These are phyloP conservation scores for Sphyrna mokarran DNA, from an alignment of 2,113 vertebrate genomes.

Conservation along the genomic window DNA sequence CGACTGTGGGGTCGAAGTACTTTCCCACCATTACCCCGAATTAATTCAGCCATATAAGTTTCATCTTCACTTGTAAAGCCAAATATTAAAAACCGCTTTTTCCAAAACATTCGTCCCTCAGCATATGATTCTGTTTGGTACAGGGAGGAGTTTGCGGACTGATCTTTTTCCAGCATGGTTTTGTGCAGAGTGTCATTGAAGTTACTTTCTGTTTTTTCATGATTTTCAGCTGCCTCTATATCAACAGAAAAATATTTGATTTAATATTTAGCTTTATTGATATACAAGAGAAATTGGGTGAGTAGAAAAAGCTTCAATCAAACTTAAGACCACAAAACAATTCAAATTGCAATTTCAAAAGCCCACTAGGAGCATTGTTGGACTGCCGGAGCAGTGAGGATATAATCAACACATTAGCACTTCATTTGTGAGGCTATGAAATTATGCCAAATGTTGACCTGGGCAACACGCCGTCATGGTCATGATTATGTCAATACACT, in stretches of 20 bases:
- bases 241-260: conserved; percentile 39
- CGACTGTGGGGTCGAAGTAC: conserved; percentile 59
- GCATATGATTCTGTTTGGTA: conserved; percentile 49
- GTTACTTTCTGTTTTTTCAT: conserved; percentile 35
- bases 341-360: conserved; percentile 37
- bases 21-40: conserved; percentile 74
- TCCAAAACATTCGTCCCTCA: conserved; percentile 68
- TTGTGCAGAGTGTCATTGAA: conserved; percentile 41
- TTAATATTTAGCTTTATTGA: neutral
- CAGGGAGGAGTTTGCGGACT: conserved; percentile 9
- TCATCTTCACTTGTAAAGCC: conserved; percentile 76
- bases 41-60: conserved; percentile 59
- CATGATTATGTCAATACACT: neutral
- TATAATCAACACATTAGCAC: neutral
- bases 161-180: conserved; percentile 46
- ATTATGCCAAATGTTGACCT: neutral
- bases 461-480: neutral
- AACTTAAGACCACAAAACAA: conserved; percentile 31
- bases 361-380: neutral
- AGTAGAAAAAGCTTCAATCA: neutral
- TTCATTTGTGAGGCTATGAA: neutral
- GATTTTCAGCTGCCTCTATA: conserved; percentile 48
- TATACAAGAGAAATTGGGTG: neutral
- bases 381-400: neutral
- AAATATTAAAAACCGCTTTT: conserved; percentile 72